Base-by-base conservation (phyloP, 2,113 vertebrate species). In the Anguilla japonica region DNA sequence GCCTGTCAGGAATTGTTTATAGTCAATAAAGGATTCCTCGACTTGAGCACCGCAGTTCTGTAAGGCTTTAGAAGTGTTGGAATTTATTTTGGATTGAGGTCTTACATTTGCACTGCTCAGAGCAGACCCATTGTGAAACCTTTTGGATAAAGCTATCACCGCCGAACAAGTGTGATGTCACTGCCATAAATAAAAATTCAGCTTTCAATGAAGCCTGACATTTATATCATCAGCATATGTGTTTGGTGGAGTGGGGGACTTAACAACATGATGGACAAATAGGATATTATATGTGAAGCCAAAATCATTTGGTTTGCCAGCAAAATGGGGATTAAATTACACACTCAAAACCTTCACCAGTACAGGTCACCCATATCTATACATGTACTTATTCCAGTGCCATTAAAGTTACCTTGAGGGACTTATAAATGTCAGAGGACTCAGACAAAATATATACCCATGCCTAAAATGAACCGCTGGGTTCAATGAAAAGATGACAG, bases 1-100 rank as follows among this genome's bases (percentile, higher is more conserved):
- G 71, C 71, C n/a, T 75, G 71, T 75, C 71, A 75, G n/a, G 71
- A 75, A 34, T 75, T 9, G 71, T 75, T 75, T 75, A 75, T 75
- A 75, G 71, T 75, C 11, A 34, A 75, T 75, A 75, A 75, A 75
- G 71, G 71, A 75, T 75, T 75, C 71, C n/a, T 75, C n/a, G 29
- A 75, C 34, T 75, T 75, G 71, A 75, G 71, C 26, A 75, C 71
- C 71, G 29, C 16, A n/a, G 26, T 34, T 75, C 26, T 34, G 11
- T 9, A 75, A n/a, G 71, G 71, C n/a, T 75, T n/a, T 75, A 75
- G 71, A n/a, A 75, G n/a, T 26, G 26, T 22, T 75, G n/a, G 71
- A 75, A 75, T 75, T 34, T 71, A 60, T 71, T n/a, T 71, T 71
- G 63, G 63, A 71, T 71, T 71, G 63, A 20, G 63, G 63, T n/a